Evolutionary conservation across 1,140 invertebrate species (phyloP), one percentile per base, ranked within the genome.

Genomic region (Bombus huntii): DNA sequence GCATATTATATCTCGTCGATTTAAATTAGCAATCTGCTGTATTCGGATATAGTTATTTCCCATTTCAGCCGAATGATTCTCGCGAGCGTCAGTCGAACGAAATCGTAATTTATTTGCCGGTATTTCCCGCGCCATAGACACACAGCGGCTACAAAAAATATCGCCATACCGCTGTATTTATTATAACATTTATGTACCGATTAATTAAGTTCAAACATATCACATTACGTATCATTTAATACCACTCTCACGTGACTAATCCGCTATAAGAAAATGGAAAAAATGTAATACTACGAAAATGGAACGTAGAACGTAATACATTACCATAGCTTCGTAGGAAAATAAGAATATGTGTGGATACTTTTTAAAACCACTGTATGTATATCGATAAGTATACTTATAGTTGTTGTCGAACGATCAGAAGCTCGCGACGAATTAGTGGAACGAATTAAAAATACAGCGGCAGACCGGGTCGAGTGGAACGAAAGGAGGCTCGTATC

Each of bases 401-500:
- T 62, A 62, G 3, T 65, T 42, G 57, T 39, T 9, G 62, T 22
- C 22, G 66, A 53, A 22, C 18, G 18, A 39, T 22, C 25, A 37
- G 37, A 47, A 31, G n/a, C 76, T 22, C 75, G 65, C 53, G 75
- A 59, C 83, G 77, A 84, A 84, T 84, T 85, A 80, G 68, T 62
- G 76, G 83, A 70, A 79, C 66, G 83, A 79, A 85, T 85, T 79
- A 80, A 80, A 85, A 85, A 85, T 85, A 85, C 75, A 78, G n/a
- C 47, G 34, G 39, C 37, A 39, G 57, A 75, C 42, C n/a, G 65
- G 70, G 59, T 47, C 57, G 57, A 73, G 83, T 47, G 39, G 39
- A 66, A 34, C 70, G 57, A 81, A 81, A 79, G 62, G 59, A 62
- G 70, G 42, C 53, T n/a, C 68, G 71, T 81, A 85, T 85, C 84